Base-by-base conservation (phyloP, 2,797 vertebrate genomes). In the Gymnoscopelus braueri region DNA sequence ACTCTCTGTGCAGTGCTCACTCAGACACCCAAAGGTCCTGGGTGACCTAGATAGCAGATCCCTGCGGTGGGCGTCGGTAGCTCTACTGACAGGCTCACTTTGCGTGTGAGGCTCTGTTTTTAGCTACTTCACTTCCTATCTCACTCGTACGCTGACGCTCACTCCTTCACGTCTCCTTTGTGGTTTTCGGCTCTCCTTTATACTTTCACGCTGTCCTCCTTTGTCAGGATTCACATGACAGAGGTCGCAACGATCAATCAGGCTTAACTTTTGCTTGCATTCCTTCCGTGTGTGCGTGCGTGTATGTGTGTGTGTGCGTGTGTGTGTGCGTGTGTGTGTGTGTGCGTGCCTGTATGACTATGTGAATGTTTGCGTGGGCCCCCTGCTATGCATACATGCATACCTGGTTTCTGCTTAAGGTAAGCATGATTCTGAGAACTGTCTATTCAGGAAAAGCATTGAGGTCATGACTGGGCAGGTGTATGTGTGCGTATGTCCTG, bases 41-140 rank as follows among this genome's bases (percentile, higher is more conserved):
- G 48, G 68, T 89, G 90, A 92, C 92, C 92, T 87, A 92, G 83
- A 91, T 92, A 89, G 88, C 67, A 54, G 69, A 80, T 84, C 87
- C 86, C 81, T 65, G 77, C 71, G 81, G 85, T 89, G 84, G 76
- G 75, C 83, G 87, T 88, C 67, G 78, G 77, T 53, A 78, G 79
- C 77, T 82, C 77, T 65, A 84, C 78, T 89, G 85, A 89, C 86
- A 87, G 77, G 50, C 83, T 78, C 0, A 62, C 73, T 77, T 83
- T 7, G 5, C 60, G 53, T 78, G 77, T 74, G 53, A 71, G 50
- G 81, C 74, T 79, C 87, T 75, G 84, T 87, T 90, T 88, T 84
- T 88, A 87, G 81, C 74, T 77, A 13, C 79, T 87, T 88, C 80
- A 82, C 88, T 87, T 87, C 81, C 81, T 86, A 78, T 84, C 72